Percentiles rank a stretch among this genome's conserved stretches.
phyloP scores from a whole-genome alignment of 2,113 vertebrate species.

The Arvicanthis niloticus region DNA sequence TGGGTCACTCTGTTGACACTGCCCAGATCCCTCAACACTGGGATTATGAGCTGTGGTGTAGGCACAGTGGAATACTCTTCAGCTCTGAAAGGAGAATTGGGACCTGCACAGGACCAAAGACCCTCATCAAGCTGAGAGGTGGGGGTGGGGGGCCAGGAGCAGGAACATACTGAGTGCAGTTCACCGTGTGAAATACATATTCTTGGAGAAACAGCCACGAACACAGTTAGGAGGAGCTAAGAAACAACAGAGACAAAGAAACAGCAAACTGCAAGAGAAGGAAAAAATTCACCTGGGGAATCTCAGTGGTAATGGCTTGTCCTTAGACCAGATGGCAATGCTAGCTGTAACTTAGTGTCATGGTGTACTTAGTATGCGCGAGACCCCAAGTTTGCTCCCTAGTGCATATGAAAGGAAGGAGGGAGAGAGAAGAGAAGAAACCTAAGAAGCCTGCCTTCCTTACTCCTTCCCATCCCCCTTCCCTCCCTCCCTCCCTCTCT shows the following conservation, averaged over 20 bases:
- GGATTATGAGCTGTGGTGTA: neutral
- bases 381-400: neutral
- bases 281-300: neutral
- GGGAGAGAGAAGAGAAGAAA: neutral
- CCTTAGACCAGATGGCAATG: neutral
- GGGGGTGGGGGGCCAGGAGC: neutral
- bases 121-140: neutral
- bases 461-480: accelerated
- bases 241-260: neutral
- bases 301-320: neutral
- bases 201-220: neutral
- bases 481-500: accelerated
- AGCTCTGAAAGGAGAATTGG: neutral
- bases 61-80: accelerated
- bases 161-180: neutral
- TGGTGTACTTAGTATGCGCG: too few relatives aligned
- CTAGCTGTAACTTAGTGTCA: neutral
- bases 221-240: neutral
- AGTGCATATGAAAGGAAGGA: neutral
- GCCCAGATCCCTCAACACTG: neutral
- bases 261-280: neutral
- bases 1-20: neutral
- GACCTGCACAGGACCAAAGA: neutral
- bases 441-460: neutral
- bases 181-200: neutral